phyloP scores from a whole-genome alignment of 2,888 invertebrate genomes.

The Cerceris rybyensis region DNA sequence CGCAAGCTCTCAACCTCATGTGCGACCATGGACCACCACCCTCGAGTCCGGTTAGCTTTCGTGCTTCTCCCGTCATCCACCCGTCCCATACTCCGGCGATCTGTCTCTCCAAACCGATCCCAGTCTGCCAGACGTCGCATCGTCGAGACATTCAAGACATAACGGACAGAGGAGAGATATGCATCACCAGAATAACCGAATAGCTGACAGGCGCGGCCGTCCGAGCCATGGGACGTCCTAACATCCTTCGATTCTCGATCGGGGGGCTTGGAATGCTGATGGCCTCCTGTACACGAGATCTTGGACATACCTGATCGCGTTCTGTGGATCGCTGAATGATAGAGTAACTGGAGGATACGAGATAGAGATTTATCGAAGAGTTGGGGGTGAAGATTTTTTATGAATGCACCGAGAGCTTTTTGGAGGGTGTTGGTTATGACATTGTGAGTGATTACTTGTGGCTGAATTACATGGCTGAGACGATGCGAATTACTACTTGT shows the following conservation, averaged over 20 bases:
- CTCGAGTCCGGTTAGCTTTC: conserved; percentile 62
- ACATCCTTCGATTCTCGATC: conserved; percentile 63
- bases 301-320: conserved; percentile 61
- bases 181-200: conserved; percentile 76
- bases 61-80: conserved; percentile 49
- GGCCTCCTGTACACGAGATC: conserved; percentile 70
- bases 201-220: conserved; percentile 60
- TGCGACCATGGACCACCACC: conserved; percentile 61
- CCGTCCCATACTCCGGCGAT: conserved; percentile 18
- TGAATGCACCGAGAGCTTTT: too few relatives aligned
- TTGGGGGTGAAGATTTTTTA: too few relatives aligned
- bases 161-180: conserved; percentile 79
- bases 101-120: conserved; percentile 50
- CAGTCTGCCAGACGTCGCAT: conserved; percentile 50
- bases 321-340: not conserved
- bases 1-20: conserved; percentile 80
- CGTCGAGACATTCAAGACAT: conserved; percentile 78
- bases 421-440: too few relatives aligned
- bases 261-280: conserved; percentile 71
- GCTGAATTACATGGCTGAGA: too few relatives aligned
- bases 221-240: conserved; percentile 47
- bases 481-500: too few relatives aligned
- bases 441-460: too few relatives aligned
- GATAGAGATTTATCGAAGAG: too few relatives aligned
- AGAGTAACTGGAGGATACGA: too few relatives aligned